These are phyloP conservation scores for Labeo calbasu DNA, from an alignment of 2,797 vertebrate species.

Conservation along the genomic window DNA sequence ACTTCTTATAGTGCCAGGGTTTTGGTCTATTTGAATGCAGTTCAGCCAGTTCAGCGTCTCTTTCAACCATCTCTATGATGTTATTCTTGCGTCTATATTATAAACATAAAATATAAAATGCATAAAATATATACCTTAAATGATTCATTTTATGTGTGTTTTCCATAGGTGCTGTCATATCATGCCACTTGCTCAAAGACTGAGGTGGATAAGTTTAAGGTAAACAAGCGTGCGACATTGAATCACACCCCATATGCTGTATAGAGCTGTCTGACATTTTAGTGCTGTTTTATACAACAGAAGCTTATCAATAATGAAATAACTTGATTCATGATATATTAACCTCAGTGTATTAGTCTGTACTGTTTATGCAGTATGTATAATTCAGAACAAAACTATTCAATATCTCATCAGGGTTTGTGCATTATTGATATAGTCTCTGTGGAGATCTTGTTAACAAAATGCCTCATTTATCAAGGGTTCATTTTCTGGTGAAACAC, in stretches of 20 bases:
- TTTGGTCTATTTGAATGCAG: background rate
- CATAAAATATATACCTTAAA: background rate
- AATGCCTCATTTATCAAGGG: slow-evolving; percentile 46
- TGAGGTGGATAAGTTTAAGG: slow-evolving; percentile 99
- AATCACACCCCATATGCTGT: background rate
- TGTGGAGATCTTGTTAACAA: slow-evolving; percentile 20
- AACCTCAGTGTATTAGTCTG: slow-evolving; percentile 35
- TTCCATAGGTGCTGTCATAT: slow-evolving; percentile 92
- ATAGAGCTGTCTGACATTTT: background rate
- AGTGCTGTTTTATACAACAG: background rate
- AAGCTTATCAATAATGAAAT: slow-evolving; percentile 9
- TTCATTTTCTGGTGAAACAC: slow-evolving; percentile 32
- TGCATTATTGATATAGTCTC: slow-evolving; percentile 80
- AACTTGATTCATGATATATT: background rate
- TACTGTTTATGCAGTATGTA: slow-evolving; percentile 76
- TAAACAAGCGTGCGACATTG: slow-evolving; percentile 68
- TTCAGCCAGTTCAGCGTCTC: background rate
- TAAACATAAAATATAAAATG: slow-evolving; percentile 6
- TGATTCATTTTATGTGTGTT: background rate
- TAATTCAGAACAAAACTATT: slow-evolving; percentile 72
- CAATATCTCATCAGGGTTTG: slow-evolving; percentile 79
- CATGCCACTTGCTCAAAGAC: slow-evolving; percentile 98
- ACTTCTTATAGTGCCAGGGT: background rate
- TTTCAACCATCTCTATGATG: background rate
- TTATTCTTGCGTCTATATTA: background rate